phyloP scores from a whole-genome alignment of 1,140 invertebrate species.

The Metaphire vulgaris region DNA sequence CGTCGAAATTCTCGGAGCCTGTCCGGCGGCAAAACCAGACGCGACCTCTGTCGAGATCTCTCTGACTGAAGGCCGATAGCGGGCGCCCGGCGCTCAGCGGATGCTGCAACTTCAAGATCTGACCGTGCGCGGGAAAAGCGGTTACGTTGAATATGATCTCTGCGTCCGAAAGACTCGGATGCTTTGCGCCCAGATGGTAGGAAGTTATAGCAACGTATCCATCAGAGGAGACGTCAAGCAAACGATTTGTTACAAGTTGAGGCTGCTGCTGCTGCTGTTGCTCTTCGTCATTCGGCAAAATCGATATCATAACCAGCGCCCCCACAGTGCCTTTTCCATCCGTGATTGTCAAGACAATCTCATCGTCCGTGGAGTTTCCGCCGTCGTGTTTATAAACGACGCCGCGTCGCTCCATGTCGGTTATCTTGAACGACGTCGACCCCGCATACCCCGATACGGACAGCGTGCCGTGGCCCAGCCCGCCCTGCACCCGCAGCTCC shows the following conservation, averaged over 20 bases:
- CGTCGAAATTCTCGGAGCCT: conserved; percentile 32
- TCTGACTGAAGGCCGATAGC: conserved; percentile 43
- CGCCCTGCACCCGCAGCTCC: conserved; percentile 41
- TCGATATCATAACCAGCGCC: conserved; percentile 66
- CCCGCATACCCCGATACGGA: conserved; percentile 35
- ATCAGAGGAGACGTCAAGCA: conserved; percentile 78
- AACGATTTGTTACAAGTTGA: conserved; percentile 81
- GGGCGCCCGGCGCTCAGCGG: conserved; percentile 38
- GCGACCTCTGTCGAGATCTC: conserved; percentile 42
- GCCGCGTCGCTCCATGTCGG: conserved; percentile 38
- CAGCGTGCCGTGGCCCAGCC: conserved; percentile 40
- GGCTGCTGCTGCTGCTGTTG: no score
- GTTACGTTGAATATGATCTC: conserved; percentile 57
- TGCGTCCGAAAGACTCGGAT: conserved; percentile 60
- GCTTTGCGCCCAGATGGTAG: conserved; percentile 64
- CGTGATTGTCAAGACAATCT: conserved; percentile 44
- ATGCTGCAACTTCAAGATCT: conserved; percentile 39
- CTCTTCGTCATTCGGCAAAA: conserved; percentile 81
- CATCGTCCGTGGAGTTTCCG: conserved; percentile 43
- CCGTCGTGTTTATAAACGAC: conserved; percentile 49
- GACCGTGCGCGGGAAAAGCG: conserved; percentile 45
- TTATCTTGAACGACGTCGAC: conserved; percentile 38
- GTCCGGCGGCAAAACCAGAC: conserved; percentile 46
- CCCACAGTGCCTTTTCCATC: conserved; percentile 40
- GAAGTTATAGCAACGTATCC: conserved; percentile 66